Evolutionary conservation across 2,113 vertebrate species (phyloP), one percentile per base, ranked within the genome.

Genomic region (Vidua chalybeata): DNA sequence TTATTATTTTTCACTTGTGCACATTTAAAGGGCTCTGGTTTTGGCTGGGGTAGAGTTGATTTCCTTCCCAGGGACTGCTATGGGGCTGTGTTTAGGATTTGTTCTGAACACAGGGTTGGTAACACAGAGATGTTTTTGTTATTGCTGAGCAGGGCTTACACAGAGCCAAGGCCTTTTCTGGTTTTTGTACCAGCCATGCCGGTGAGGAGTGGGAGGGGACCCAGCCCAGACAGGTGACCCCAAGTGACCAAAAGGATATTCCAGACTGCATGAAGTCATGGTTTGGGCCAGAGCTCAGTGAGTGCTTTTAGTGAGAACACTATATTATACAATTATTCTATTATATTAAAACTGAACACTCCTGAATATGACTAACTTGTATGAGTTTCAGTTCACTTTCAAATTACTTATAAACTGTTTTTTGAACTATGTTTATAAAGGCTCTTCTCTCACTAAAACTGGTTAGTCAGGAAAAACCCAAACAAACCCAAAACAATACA

Each of bases 121-220:
- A 41, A 30, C 0, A 28, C 19, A 66, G n/a, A 56, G 30, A 15
- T 85, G 19, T 24, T 85, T 85, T n/a, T 75, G 61, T 49, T 15
- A 1, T 41, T n/a, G 43, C 49, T 64, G 41, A 64, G 28, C 59
- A 55, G n/a, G 28, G 49, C n/a, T 48, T 1, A 5, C n/a, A 55
- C 49, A 48, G 49, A 48, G 69, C 41, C 82, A 64, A 84, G 69
- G 23, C 11, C 28, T 39, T 48, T n/a, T 6, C 69, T 74, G 41
- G 28, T 62, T 52, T 19, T 52, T 0, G 2, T 7, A 6, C 21
- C 24, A 2, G 37, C 13, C 46, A 20, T 0, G 1, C 55, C 19
- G 35, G 31, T 13, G 19, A 39, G 48, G 17, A 13, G 1, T 45
- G 67, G 67, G 37, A 41, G 43, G 61, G 5, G 49, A 49, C 24